Conservation (phyloP, 2,888 invertebrate genomes). For the Troilus luridus region DNA sequence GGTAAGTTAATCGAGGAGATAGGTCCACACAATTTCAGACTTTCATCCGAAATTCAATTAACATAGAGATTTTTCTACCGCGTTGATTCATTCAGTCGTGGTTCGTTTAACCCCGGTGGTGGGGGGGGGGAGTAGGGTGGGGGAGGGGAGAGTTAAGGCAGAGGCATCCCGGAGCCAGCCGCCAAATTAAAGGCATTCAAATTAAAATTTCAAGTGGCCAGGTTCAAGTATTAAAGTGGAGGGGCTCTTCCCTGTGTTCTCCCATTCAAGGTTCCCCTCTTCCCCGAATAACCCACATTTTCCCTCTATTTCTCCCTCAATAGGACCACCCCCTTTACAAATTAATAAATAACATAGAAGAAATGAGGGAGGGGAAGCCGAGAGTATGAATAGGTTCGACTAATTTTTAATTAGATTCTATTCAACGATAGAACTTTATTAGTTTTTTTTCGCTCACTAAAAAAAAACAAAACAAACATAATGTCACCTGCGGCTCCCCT, state of each 20-base stretch:
- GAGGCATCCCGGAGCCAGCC: background rate
- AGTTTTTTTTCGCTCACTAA: background rate
- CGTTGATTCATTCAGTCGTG: background rate
- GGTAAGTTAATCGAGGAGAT: constrained; percentile 33
- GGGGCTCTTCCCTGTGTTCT: constrained; percentile 13
- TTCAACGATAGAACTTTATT: background rate
- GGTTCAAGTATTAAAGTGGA: constrained; percentile 42
- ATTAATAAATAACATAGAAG: constrained; percentile 24
- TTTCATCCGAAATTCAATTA: constrained; percentile 33
- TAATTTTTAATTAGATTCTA: background rate
- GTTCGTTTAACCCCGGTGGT: background rate
- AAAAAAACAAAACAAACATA: no score
- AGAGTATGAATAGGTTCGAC: background rate
- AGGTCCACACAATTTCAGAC: constrained; percentile 2
- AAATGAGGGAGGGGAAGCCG: background rate
- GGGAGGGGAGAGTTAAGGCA: background rate
- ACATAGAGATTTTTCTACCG: constrained; percentile 14
- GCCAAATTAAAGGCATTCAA: constrained; percentile 50
- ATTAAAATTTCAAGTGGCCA: constrained; percentile 46
- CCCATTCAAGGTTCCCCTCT: background rate
- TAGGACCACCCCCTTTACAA: background rate
- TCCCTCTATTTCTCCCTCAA: background rate
- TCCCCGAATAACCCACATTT: constrained; percentile 32
- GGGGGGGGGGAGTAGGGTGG: background rate
- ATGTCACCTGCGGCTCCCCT: no score